Evolutionary conservation across 2,888 invertebrate species (phyloP).

Genomic region (Ichneumon xanthorius): DNA sequence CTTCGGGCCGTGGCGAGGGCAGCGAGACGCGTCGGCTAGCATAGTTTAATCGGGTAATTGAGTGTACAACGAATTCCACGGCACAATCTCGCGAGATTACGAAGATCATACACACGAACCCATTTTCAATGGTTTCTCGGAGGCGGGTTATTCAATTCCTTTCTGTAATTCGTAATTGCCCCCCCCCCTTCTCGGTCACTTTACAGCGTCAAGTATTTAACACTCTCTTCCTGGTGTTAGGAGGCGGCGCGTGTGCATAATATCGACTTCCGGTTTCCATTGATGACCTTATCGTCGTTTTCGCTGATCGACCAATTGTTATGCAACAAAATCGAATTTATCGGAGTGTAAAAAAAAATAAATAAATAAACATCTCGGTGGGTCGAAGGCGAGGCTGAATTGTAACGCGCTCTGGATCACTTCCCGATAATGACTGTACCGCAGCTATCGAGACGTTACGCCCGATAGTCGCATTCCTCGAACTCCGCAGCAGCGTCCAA

Average conservation of each 20-base stretch:
- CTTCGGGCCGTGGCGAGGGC: not conserved
- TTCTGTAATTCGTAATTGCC: conserved; percentile 67
- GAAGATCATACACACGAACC: conserved; percentile 61
- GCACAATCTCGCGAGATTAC: conserved; percentile 55
- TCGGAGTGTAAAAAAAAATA: not conserved
- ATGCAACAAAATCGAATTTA: not conserved
- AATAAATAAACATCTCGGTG: not conserved
- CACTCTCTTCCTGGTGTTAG: conserved; percentile 55
- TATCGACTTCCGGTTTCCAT: conserved; percentile 57
- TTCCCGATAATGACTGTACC: not conserved
- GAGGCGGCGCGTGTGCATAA: conserved; percentile 53
- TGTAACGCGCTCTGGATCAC: conserved; percentile 1
- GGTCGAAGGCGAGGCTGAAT: not conserved
- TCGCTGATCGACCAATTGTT: not conserved
- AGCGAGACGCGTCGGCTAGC: not conserved
- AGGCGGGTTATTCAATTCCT: conserved; percentile 67
- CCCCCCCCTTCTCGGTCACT: conserved; percentile 44
- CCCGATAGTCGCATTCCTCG: conserved; percentile 27
- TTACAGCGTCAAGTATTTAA: conserved; percentile 63
- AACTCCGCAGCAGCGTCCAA: conserved; percentile 30
- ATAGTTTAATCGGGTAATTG: conserved; percentile 31
- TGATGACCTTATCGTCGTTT: not conserved
- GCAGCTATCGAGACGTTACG: conserved; percentile 20
- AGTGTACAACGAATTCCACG: conserved; percentile 34
- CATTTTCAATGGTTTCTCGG: conserved; percentile 66